These are phyloP conservation scores for Trichosurus vulpecula DNA, from an alignment of 2,797 vertebrate species.

Conservation along the genomic window DNA sequence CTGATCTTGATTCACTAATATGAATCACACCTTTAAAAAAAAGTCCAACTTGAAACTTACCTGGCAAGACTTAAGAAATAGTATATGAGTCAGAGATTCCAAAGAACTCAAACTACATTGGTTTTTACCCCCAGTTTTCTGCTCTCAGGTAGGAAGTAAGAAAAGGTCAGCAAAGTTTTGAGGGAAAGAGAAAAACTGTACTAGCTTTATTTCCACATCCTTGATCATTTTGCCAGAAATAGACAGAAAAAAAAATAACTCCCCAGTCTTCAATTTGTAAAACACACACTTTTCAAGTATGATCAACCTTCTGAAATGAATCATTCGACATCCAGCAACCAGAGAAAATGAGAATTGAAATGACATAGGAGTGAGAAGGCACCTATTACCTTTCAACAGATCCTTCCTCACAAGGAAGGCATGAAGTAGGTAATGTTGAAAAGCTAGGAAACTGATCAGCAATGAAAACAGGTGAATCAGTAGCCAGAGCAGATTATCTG, in stretches of 20 bases:
- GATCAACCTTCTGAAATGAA: slow-evolving; percentile 38
- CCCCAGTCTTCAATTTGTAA: neutral
- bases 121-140: slow-evolving; percentile 29
- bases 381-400: neutral
- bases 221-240: slow-evolving; percentile 18
- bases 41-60: slow-evolving; percentile 66
- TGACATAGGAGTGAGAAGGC: neutral
- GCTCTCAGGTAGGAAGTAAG: neutral
- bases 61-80: slow-evolving; percentile 49
- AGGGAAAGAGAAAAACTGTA: neutral
- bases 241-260: slow-evolving; percentile 23
- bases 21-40: slow-evolving; percentile 67
- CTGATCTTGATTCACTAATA: slow-evolving; percentile 66
- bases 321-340: slow-evolving; percentile 26
- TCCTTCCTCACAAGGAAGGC: slow-evolving; percentile 34
- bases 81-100: slow-evolving; percentile 36
- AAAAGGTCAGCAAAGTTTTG: slow-evolving; percentile 18
- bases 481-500: no score
- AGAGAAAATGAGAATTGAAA: neutral
- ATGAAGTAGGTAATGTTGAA: neutral
- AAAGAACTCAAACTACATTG: neutral
- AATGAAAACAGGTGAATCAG: neutral
- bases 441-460: neutral
- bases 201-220: slow-evolving; percentile 1
- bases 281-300: slow-evolving; percentile 32